phyloP scores from a whole-genome alignment of 2,888 invertebrate species.

The Seira ritae region DNA sequence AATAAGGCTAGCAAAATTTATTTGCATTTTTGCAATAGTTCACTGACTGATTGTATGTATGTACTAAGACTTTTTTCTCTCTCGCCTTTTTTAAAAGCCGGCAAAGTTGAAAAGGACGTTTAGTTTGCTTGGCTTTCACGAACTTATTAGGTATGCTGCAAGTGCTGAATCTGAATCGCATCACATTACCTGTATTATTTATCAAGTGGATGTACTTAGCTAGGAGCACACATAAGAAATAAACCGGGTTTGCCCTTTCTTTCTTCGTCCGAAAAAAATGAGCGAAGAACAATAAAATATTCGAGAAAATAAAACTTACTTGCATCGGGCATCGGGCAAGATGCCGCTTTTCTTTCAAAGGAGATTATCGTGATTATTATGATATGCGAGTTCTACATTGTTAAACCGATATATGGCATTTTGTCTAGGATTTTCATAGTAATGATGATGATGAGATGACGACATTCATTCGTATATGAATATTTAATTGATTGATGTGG shows the following conservation, averaged over 20 bases:
- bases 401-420: too few relatives aligned
- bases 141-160: not conserved
- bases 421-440: not conserved
- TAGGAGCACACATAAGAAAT: not conserved
- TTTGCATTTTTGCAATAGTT: not conserved
- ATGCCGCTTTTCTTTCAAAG: not conserved
- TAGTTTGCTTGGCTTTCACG: too few relatives aligned
- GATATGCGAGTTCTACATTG: not conserved
- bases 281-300: not conserved
- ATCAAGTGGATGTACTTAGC: not conserved
- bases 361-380: constrained; percentile 26
- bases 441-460: too few relatives aligned
- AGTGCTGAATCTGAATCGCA: not conserved
- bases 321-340: constrained; percentile 33
- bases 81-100: not conserved
- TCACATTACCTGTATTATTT: not conserved
- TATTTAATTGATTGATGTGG: constrained; percentile 49
- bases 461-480: too few relatives aligned
- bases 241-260: not conserved
- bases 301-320: not conserved
- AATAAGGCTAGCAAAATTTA: not conserved
- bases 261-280: not conserved
- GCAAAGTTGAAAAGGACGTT: not conserved
- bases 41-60: not conserved
- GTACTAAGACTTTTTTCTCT: not conserved